A percentile compares a stretch with the other conserved stretches of the same genome.
phyloP scores from a whole-genome alignment of 2,797 vertebrate species.

The Oreortyx pictus region DNA sequence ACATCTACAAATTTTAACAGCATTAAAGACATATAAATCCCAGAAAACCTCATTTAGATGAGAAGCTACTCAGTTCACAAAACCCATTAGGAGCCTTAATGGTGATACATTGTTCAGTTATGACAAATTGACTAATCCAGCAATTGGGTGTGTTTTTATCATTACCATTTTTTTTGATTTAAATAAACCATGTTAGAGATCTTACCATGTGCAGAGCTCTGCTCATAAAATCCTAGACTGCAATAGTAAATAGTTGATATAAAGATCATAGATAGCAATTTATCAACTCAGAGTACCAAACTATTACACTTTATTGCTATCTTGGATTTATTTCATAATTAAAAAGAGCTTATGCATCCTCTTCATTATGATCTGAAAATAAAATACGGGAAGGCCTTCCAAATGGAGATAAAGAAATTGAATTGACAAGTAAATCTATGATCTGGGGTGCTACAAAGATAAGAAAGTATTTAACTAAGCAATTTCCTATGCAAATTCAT shows the following conservation, averaged over 20 bases:
- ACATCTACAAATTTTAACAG: conserved; percentile 75
- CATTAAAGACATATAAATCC: conserved; percentile 74
- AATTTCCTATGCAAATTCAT: neutral
- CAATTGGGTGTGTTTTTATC: conserved; percentile 49
- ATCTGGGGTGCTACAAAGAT: neutral
- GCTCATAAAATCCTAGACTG: conserved; percentile 13
- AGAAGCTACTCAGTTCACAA: conserved; percentile 73
- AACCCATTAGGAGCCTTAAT: conserved; percentile 76
- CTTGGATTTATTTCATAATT: conserved; percentile 38
- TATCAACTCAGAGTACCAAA: neutral
- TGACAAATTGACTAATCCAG: conserved; percentile 67
- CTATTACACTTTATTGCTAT: conserved; percentile 3
- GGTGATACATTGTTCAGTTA: conserved; percentile 60
- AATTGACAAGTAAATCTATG: neutral
- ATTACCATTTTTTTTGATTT: conserved; percentile 47
- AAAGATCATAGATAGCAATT: conserved; percentile 22
- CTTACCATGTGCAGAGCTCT: neutral
- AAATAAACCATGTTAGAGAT: conserved; percentile 47
- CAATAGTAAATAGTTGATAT: conserved; percentile 7
- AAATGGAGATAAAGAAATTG: neutral
- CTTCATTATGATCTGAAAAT: neutral
- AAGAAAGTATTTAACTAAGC: neutral
- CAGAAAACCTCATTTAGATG: conserved; percentile 75
- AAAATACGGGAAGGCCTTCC: neutral
- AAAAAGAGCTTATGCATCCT: neutral